Evolutionary conservation across 2,113 vertebrate genomes (phyloP).

Genomic region (Prionailurus viverrinus): DNA sequence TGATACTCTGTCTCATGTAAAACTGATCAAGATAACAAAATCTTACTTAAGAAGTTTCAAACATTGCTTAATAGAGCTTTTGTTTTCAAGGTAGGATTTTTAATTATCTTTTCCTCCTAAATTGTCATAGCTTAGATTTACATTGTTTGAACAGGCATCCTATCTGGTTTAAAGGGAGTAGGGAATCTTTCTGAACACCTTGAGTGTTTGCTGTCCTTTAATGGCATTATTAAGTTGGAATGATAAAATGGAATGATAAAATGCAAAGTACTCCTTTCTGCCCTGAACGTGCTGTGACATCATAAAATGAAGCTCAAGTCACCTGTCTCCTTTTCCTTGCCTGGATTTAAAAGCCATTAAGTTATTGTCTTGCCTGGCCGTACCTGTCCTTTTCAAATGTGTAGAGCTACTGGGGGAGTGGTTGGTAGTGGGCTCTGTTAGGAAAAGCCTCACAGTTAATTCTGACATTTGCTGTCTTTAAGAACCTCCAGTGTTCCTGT

Average conservation of each 20-base stretch:
- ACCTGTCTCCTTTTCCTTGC: slow-evolving; percentile 6
- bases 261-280: neutral
- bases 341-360: neutral
- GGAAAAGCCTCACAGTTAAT: neutral
- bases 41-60: neutral
- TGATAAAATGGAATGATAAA: neutral
- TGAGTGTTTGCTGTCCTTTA: neutral
- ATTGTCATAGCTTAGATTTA: neutral
- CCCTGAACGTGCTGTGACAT: neutral
- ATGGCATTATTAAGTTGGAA: neutral
- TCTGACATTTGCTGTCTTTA: neutral
- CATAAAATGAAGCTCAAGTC: neutral
- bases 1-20: neutral
- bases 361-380: neutral
- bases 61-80: slow-evolving; percentile 10
- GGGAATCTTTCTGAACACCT: neutral
- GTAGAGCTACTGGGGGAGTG: neutral
- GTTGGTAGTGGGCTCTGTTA: neutral
- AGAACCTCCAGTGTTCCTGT: neutral
- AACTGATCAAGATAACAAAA: neutral
- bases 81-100: slow-evolving; percentile 11
- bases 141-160: neutral
- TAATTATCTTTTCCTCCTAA: neutral
- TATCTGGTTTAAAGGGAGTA: neutral
- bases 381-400: neutral